Evolutionary conservation across 2,888 invertebrate genomes (phyloP).

Genomic region (Cantharis rustica): DNA sequence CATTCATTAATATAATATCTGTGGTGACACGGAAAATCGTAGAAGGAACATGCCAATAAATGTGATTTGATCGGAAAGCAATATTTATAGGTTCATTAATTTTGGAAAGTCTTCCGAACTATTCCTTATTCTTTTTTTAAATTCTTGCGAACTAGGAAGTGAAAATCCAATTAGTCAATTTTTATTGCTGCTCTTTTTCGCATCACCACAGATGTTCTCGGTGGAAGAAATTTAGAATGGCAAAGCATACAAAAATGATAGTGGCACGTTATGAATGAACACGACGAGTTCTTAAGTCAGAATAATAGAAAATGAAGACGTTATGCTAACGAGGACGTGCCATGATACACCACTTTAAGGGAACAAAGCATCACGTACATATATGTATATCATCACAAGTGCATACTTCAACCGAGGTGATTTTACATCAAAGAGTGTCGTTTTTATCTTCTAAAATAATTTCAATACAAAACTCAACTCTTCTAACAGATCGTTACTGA

Average conservation of each 20-base stretch:
- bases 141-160: not conserved
- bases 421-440: constrained; percentile 10
- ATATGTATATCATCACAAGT: constrained; percentile 17
- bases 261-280: not conserved
- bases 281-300: not conserved
- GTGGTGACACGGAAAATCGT: not conserved
- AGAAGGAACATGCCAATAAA: not conserved
- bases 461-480: not conserved
- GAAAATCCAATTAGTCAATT: not conserved
- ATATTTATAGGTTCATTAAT: no score
- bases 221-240: not conserved
- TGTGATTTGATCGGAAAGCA: not conserved
- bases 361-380: constrained; percentile 25
- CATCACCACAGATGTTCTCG: not conserved
- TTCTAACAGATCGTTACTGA: not conserved
- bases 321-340: constrained; percentile 28
- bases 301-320: constrained; percentile 23
- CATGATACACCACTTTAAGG: constrained; percentile 19
- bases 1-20: not conserved
- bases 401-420: not conserved
- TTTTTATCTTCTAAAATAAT: not conserved
- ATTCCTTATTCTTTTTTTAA: no score
- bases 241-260: not conserved
- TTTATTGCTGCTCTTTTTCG: not conserved
- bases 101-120: no score